These are phyloP conservation scores for Leptodactylus fuscus DNA, from an alignment of 2,113 vertebrate genomes.

Conservation along the genomic window DNA sequence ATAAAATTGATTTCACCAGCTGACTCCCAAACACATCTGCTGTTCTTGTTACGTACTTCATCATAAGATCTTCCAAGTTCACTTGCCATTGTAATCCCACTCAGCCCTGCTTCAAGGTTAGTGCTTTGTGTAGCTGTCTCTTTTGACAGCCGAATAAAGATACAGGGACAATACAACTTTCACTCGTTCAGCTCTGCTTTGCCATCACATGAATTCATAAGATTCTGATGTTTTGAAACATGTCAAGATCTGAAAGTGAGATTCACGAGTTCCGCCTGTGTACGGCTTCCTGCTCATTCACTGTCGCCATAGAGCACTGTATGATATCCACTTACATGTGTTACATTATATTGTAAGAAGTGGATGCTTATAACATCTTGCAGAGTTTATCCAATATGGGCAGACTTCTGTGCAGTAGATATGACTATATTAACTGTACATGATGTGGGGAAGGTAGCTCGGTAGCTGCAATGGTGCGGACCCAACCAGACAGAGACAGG, in stretches of 20 bases:
- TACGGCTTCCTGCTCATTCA: not conserved
- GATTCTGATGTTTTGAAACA: not conserved
- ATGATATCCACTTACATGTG: not conserved
- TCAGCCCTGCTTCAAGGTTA: not conserved
- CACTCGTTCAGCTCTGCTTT: not conserved
- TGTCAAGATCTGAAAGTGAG: not conserved
- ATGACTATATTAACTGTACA: too few species aligned
- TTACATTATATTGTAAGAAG: not conserved
- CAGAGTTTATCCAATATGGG: not conserved
- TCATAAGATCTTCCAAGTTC: conserved; percentile 20
- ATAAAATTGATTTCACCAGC: not conserved
- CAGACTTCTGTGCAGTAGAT: too few species aligned
- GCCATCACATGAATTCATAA: conserved; percentile 6
- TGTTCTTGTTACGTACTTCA: conserved; percentile 17
- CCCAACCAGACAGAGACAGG: too few species aligned
- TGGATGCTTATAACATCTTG: not conserved
- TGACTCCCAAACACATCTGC: conserved; percentile 8
- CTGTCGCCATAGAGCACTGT: not conserved
- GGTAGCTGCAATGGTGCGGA: too few species aligned
- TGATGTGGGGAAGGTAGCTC: too few species aligned
- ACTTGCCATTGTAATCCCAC: not conserved
- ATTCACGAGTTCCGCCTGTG: not conserved
- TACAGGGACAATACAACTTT: not conserved
- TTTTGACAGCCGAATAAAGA: conserved; percentile 8
- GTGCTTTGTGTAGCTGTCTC: conserved; percentile 1